Base-by-base conservation (phyloP, 2,797 vertebrate species). In the Gobio occitaniae region DNA sequence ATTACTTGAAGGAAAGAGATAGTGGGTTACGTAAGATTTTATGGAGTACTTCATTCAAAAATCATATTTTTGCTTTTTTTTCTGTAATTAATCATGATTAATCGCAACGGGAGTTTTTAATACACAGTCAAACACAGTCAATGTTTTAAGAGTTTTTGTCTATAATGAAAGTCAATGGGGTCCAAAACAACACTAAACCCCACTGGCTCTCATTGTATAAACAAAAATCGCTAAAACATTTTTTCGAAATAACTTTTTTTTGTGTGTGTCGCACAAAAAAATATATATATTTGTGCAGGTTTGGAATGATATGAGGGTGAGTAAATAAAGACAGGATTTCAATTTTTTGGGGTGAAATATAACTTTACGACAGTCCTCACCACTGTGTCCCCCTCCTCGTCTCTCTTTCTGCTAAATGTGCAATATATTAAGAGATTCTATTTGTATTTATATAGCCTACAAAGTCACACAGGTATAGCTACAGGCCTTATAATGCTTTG, bases 1-100 rank as follows among this genome's bases (percentile, higher is more conserved):
- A 66, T 86, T 74, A 68, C 21, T 72, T 16, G 29, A 41, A 65
- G 54, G 29, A 54, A 59, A 79, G 16, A 69, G 56, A n/a, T 44
- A 44, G 56, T 48, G 36, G n/a, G 56, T 87, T 44, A 44, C 21
- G 11, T 9, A 52, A 63, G 76, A 16, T 47, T 61, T 77, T 25
- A 79, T 21, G 17, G 5, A 3, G 21, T 75, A 36, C 10, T 75
- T 54, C 17, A 54, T 75, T 75, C 72, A 75, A 36, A 52, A 54
- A 52, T 29, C 15, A 9, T 25, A 44, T 41, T 47, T 72, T 72
- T 3, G 32, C 2, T 2, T 32, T 32, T 32, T 32, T 32, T 32
- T 32, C 32, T 32, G 32, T 32, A 32, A 32, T 32, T 32, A 32
- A 32, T 32, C 32, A 32, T 2, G 32, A 32, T 32, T 32, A 32